Percentiles rank a stretch among this genome's conserved stretches.
phyloP scores from a whole-genome alignment of 2,113 vertebrate species.

The Peucedramus taeniatus region DNA sequence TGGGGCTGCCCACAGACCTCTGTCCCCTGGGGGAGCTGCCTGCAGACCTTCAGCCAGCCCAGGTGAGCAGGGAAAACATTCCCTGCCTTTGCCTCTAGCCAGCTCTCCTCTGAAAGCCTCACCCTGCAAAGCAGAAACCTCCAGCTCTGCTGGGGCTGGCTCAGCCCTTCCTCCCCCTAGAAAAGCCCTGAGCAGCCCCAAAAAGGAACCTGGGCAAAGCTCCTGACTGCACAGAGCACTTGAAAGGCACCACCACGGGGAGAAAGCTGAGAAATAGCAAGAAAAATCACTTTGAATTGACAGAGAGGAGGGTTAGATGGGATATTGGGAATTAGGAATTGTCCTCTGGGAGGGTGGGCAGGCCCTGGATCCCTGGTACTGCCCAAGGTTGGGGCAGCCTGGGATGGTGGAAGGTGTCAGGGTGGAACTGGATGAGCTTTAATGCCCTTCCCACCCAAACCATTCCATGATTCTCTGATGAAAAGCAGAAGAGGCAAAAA shows the following conservation, averaged over 20 bases:
- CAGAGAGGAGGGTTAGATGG: neutral
- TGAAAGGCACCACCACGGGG: rapidly evolving
- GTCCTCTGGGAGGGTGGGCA: neutral
- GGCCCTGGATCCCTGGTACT: neutral
- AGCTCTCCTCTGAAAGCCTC: neutral
- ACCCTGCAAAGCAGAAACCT: neutral
- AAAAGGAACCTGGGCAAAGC: neutral
- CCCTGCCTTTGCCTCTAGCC: neutral
- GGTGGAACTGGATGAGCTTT: neutral
- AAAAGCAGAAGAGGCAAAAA: neutral
- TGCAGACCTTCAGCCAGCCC: neutral
- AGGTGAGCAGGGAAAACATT: neutral
- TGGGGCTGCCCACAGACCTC: neutral
- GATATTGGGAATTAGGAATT: neutral
- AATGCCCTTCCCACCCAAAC: neutral
- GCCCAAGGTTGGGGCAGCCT: neutral
- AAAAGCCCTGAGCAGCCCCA: neutral
- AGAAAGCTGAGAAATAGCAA: neutral
- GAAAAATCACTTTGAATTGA: neutral
- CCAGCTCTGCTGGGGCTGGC: neutral
- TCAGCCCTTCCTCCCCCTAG: neutral
- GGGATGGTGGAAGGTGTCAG: rapidly evolving
- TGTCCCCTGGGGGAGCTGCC: neutral
- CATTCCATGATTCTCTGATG: rapidly evolving
- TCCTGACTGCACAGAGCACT: neutral